Evolutionary conservation across 2,797 vertebrate species (phyloP).

Genomic region (Anas bahamensis): DNA sequence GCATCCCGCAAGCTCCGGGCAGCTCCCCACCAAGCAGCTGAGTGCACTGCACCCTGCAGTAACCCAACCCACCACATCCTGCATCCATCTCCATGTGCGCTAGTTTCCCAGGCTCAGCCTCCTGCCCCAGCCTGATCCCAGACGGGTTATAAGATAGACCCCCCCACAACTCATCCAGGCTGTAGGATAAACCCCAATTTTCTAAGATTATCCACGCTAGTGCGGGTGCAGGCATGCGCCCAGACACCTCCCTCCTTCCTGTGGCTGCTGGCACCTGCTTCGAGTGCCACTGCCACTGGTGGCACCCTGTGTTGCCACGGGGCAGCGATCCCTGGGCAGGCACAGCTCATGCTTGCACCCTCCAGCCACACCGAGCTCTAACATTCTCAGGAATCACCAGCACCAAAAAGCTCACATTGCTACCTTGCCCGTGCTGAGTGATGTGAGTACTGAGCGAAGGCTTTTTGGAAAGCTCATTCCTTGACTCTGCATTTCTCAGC

Average conservation of each 20-base stretch:
- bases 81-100: too few species aligned
- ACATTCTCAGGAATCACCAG: rapidly evolving
- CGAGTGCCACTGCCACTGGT: neutral
- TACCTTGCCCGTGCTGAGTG: neutral
- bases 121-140: neutral
- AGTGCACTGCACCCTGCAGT: neutral
- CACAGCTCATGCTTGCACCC: neutral
- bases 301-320: neutral
- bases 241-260: neutral
- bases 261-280: neutral
- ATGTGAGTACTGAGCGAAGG: neutral
- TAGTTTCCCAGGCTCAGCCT: neutral
- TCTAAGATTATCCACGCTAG: neutral
- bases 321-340: neutral
- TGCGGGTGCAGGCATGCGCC: neutral
- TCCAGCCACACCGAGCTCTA: neutral
- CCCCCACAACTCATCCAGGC: neutral
- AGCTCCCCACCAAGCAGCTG: neutral
- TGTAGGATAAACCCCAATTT: neutral
- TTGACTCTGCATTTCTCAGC: constrained; percentile 53
- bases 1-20: neutral
- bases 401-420: neutral
- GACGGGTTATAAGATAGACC: neutral
- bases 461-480: constrained; percentile 11
- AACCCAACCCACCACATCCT: neutral